Percentiles rank a stretch among this genome's conserved stretches.
These are phyloP conservation scores for Pararge aegeria DNA, from an alignment of 1,140 invertebrate species.

Conservation along the genomic window DNA sequence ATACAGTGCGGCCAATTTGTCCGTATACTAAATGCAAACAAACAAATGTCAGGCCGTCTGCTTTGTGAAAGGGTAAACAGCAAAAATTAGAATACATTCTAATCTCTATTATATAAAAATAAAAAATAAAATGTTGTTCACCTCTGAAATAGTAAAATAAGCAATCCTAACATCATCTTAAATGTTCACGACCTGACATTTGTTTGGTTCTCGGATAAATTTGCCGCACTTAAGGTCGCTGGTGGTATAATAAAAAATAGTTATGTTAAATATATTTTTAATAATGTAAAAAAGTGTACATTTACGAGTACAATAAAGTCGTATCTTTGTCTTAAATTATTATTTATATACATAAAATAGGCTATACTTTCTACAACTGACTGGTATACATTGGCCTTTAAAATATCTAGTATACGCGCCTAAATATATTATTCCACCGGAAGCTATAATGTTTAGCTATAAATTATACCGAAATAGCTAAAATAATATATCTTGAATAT, in stretches of 20 bases:
- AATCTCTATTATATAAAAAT: too few relatives aligned
- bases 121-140: too few relatives aligned
- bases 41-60: too few relatives aligned
- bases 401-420: not conserved
- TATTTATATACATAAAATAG: constrained; percentile 36
- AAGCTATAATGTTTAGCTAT: constrained; percentile 31
- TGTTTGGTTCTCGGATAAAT: too few relatives aligned
- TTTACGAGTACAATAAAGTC: constrained; percentile 11
- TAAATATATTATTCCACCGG: constrained; percentile 32
- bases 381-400: constrained; percentile 45
- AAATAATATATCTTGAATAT: not conserved
- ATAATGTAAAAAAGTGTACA: constrained; percentile 37
- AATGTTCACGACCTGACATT: too few relatives aligned
- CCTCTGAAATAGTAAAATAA: too few relatives aligned
- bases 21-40: too few relatives aligned
- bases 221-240: too few relatives aligned
- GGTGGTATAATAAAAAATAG: not conserved
- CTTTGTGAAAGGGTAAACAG: too few relatives aligned
- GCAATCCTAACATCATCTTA: too few relatives aligned
- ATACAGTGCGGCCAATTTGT: too few relatives aligned
- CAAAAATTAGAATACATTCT: too few relatives aligned
- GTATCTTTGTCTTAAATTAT: constrained; percentile 20
- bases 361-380: constrained; percentile 42
- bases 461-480: not conserved
- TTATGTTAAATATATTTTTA: constrained; percentile 26